A percentile compares a stretch with the other conserved stretches of the same genome.
Conservation (phyloP, 2,888 invertebrate species). For the Sinohyriopsis cumingii region DNA sequence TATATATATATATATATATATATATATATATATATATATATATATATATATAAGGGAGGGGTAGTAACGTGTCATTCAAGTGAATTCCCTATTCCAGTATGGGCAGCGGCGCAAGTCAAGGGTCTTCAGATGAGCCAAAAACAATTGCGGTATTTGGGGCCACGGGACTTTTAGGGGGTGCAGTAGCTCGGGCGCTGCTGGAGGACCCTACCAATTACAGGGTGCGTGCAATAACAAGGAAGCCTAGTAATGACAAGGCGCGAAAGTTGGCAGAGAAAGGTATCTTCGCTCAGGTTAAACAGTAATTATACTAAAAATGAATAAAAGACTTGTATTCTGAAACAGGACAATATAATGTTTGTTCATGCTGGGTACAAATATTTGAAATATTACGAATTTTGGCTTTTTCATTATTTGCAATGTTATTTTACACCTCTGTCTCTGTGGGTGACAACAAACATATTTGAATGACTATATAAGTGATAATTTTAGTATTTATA, state of each 20-base stretch:
- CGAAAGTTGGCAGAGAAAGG: conserved; percentile 57
- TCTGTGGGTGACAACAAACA: too few species aligned
- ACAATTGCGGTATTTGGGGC: conserved; percentile 65
- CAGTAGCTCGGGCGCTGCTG: conserved; percentile 58
- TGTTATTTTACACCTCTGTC: too few species aligned
- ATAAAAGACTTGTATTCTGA: too few species aligned
- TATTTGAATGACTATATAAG: too few species aligned
- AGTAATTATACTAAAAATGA: neutral
- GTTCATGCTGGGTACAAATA: too few species aligned
- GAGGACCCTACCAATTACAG: conserved; percentile 48
- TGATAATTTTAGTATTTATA: too few species aligned
- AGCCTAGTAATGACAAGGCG: conserved; percentile 57
- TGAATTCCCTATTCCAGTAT: conserved; percentile 31
- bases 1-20: too few species aligned
- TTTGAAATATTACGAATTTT: too few species aligned
- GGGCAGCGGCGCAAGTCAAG: conserved; percentile 58
- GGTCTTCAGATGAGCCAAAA: conserved; percentile 49
- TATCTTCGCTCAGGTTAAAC: conserved; percentile 12
- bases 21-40: too few species aligned
- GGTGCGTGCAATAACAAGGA: conserved; percentile 62
- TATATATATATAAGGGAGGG: neutral
- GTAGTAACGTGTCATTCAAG: too few species aligned
- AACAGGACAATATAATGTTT: too few species aligned
- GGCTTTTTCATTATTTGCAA: too few species aligned
- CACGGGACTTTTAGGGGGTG: conserved; percentile 63